phyloP scores from a whole-genome alignment of 2,113 vertebrate species.

The Ciconia maguari region DNA sequence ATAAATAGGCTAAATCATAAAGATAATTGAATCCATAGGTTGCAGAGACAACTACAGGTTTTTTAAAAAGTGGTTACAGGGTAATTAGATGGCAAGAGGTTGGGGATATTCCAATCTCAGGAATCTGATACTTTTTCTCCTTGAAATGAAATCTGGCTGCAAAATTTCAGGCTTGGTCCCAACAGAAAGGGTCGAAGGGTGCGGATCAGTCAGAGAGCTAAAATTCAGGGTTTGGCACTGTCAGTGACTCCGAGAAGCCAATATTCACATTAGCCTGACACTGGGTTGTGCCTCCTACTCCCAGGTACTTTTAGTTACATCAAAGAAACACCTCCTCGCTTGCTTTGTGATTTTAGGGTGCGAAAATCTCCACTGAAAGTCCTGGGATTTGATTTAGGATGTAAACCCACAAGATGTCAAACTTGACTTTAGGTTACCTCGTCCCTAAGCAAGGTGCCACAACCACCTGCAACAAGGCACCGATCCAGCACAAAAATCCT shows the following conservation, averaged over 20 bases:
- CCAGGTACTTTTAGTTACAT: background rate
- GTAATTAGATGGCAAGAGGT: background rate
- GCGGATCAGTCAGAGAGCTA: background rate
- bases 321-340: background rate
- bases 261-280: background rate
- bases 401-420: background rate
- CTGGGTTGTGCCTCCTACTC: background rate
- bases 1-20: background rate
- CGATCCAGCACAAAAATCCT: background rate
- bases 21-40: background rate
- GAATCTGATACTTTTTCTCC: background rate
- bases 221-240: background rate
- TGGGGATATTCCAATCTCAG: background rate
- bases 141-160: background rate
- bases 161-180: background rate
- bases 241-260: background rate
- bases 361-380: background rate
- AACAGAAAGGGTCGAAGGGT: background rate
- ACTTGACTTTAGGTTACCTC: background rate
- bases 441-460: background rate
- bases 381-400: background rate
- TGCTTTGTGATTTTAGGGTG: background rate
- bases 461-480: background rate
- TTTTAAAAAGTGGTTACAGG: background rate
- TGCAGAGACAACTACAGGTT: accelerated